Percentiles rank a stretch among this genome's conserved stretches.
Conservation (phyloP, 2,797 vertebrate genomes). For the Diglossa cyanea region DNA sequence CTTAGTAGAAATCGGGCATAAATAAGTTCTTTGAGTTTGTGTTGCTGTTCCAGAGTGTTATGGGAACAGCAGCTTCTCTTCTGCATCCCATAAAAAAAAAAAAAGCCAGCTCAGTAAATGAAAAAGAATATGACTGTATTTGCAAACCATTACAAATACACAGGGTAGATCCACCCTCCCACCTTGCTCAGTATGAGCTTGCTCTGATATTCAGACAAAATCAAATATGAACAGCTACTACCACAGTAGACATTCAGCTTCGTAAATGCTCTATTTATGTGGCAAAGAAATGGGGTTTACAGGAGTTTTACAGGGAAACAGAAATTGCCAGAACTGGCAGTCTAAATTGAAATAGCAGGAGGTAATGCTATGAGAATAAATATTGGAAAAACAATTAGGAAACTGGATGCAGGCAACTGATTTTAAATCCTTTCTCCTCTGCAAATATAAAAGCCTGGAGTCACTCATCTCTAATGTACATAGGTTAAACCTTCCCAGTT, state of each 20-base stretch:
- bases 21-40: neutral
- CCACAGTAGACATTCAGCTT: neutral
- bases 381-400: neutral
- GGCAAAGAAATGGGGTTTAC: neutral
- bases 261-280: neutral
- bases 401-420: neutral
- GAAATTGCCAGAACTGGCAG: neutral
- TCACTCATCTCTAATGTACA: neutral
- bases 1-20: neutral
- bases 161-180: neutral
- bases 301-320: neutral
- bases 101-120: neutral
- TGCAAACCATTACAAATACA: neutral
- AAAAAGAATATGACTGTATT: neutral
- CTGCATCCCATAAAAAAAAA: neutral
- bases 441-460: neutral
- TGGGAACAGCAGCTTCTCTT: neutral
- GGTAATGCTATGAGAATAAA: slow-evolving; percentile 20
- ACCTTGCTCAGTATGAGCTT: neutral
- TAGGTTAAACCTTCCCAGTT: neutral
- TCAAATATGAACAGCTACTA: neutral
- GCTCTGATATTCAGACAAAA: neutral
- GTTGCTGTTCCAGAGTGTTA: neutral
- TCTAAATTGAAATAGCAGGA: slow-evolving; percentile 26
- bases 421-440: slow-evolving; percentile 6